A percentile compares a stretch with the other conserved stretches of the same genome.
These are phyloP conservation scores for Sinhomidia bicolor DNA, from an alignment of 2,888 invertebrate genomes.

Conservation along the genomic window DNA sequence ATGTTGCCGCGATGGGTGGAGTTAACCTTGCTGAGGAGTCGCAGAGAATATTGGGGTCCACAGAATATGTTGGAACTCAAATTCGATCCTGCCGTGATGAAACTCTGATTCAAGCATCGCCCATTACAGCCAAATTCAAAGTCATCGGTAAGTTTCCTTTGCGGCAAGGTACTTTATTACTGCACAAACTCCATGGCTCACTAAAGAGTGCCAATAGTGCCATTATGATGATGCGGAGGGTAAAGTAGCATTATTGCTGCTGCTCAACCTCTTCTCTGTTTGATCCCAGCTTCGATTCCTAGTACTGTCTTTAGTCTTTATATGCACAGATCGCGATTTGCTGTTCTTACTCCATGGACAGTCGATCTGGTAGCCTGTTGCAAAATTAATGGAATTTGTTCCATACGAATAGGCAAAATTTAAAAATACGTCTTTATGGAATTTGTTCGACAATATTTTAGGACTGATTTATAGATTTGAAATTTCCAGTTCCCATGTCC, in stretches of 20 bases:
- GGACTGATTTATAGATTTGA: too few relatives aligned
- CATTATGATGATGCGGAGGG: not conserved
- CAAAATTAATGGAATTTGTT: constrained; percentile 48
- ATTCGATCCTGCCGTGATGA: constrained; percentile 97
- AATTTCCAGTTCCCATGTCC: too few relatives aligned
- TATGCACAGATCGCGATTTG: constrained; percentile 70
- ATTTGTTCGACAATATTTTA: too few relatives aligned
- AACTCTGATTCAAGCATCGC: constrained; percentile 89
- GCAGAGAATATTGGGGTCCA: constrained; percentile 95
- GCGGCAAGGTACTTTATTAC: not conserved
- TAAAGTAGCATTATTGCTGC: not conserved
- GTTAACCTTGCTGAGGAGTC: constrained; percentile 98
- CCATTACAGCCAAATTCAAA: constrained; percentile 81
- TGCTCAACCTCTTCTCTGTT: not conserved
- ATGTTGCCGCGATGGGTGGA: constrained; percentile 99
- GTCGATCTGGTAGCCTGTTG: constrained; percentile 71
- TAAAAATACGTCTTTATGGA: too few relatives aligned
- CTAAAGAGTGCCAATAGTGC: too few relatives aligned
- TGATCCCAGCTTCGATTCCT: not conserved
- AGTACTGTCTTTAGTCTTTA: not conserved
- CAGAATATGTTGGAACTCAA: constrained; percentile 94
- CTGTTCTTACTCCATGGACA: constrained; percentile 60
- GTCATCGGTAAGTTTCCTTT: constrained; percentile 72
- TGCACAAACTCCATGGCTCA: too few relatives aligned
- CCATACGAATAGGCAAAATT: too few relatives aligned